These are phyloP conservation scores for Mustela nigripes DNA, from an alignment of 2,113 vertebrate species.

Conservation along the genomic window DNA sequence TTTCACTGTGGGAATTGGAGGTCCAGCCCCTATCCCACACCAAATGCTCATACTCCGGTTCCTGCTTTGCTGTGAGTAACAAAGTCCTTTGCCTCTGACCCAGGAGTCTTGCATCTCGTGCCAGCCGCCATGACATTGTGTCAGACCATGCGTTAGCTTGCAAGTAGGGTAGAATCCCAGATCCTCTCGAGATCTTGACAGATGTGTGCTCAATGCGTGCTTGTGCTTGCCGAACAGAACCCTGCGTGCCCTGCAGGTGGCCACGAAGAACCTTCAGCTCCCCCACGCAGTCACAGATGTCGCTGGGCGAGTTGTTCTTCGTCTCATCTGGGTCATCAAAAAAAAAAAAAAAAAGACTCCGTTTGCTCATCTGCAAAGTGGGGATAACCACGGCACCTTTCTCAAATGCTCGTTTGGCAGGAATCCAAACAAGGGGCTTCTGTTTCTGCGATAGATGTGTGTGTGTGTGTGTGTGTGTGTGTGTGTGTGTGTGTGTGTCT, in stretches of 20 bases:
- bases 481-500: fast-evolving
- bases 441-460: fast-evolving
- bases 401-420: not conserved
- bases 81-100: not conserved
- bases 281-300: fast-evolving
- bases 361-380: not conserved
- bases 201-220: fast-evolving
- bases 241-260: fast-evolving
- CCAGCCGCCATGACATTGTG: not conserved
- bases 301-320: fast-evolving
- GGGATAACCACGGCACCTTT: too few species aligned
- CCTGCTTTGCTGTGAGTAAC: not conserved
- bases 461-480: too few species aligned
- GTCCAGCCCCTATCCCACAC: not conserved
- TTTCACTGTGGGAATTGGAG: not conserved
- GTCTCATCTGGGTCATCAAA: too few species aligned
- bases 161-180: not conserved
- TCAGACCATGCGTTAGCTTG: not conserved
- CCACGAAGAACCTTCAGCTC: fast-evolving
- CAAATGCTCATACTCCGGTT: not conserved
- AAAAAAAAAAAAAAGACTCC: not conserved
- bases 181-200: not conserved
- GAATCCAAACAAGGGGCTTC: not conserved
- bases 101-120: not conserved
- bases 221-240: not conserved